Evolutionary conservation across 2,113 vertebrate species (phyloP).

Genomic region (Caranx ignobilis): DNA sequence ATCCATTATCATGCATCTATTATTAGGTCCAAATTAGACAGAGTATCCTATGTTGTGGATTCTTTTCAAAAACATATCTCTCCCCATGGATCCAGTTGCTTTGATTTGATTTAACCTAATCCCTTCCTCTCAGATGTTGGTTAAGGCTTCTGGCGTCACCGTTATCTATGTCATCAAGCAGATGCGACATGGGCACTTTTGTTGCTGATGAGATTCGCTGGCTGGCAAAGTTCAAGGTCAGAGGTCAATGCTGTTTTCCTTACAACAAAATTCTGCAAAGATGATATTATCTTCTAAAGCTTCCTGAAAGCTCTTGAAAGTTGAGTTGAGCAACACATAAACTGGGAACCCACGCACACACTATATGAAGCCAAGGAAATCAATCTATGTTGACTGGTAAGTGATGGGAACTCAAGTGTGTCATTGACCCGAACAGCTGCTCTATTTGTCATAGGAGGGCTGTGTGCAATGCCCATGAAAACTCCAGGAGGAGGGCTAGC

Average conservation of each 20-base stretch:
- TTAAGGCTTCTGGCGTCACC: conserved; percentile 65
- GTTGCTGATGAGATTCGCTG: conserved; percentile 40
- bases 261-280: conserved; percentile 64
- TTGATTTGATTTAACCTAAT: conserved; percentile 72
- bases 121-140: conserved; percentile 65
- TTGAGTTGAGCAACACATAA: conserved; percentile 40
- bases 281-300: conserved; percentile 69
- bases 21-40: conserved; percentile 13
- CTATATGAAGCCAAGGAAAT: conserved; percentile 52
- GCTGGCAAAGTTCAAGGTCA: conserved; percentile 57
- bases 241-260: conserved; percentile 60
- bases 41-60: conserved; percentile 19
- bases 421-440: conserved; percentile 75
- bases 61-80: conserved; percentile 33
- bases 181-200: conserved; percentile 61
- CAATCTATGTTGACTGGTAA: conserved; percentile 69
- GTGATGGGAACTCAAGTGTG: conserved; percentile 57
- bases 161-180: conserved; percentile 76
- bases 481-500: conserved; percentile 37
- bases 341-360: conserved; percentile 14
- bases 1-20: conserved; percentile 29
- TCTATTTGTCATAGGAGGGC: conserved; percentile 47
- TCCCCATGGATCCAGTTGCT: conserved; percentile 50
- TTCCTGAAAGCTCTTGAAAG: conserved; percentile 35
- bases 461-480: conserved; percentile 50